phyloP scores from a whole-genome alignment of 1,140 invertebrate genomes.

The Musca vetustissima region DNA sequence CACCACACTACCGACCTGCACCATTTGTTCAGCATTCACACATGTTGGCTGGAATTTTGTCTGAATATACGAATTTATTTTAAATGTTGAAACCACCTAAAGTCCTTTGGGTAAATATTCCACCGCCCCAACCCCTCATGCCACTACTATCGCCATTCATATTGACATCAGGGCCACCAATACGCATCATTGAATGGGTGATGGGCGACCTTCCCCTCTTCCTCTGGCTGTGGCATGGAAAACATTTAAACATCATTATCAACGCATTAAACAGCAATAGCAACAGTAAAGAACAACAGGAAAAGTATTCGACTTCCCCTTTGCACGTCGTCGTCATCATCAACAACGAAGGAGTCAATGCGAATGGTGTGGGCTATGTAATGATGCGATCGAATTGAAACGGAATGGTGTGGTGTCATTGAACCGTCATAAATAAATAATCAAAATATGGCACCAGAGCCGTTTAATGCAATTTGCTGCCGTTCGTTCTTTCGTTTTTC shows the following conservation, averaged over 20 bases:
- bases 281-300: not conserved
- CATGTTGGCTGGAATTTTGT: not conserved
- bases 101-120: slow-evolving; percentile 2
- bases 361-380: not conserved
- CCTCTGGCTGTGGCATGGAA: not conserved
- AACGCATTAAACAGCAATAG: slow-evolving; percentile 25
- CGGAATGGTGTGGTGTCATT: not conserved
- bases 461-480: slow-evolving; percentile 28
- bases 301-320: not conserved
- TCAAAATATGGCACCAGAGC: slow-evolving; percentile 27
- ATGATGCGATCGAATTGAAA: too few species aligned
- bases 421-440: slow-evolving; percentile 26
- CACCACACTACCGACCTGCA: not conserved
- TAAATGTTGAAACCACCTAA: not conserved
- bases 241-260: slow-evolving; percentile 30
- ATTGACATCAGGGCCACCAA: too few species aligned
- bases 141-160: too few species aligned
- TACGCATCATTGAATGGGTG: too few species aligned
- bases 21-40: not conserved
- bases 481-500: too few species aligned
- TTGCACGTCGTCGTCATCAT: not conserved
- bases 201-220: not conserved
- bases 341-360: not conserved
- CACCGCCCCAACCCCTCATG: not conserved
- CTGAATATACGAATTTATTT: not conserved